phyloP scores from a whole-genome alignment of 2,113 vertebrate genomes.

The Propithecus coquereli region DNA sequence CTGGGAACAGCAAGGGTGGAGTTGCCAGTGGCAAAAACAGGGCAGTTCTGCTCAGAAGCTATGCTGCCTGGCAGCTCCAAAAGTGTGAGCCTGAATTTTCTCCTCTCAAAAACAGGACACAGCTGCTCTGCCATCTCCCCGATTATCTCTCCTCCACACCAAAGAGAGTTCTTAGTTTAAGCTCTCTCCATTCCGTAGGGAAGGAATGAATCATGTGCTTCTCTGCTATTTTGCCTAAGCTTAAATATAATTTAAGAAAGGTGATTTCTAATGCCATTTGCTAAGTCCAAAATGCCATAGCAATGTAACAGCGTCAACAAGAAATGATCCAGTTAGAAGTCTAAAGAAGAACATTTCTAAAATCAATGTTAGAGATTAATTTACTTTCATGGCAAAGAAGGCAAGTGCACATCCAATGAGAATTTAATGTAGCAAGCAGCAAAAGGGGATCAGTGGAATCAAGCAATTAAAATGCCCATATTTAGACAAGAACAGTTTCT shows the following conservation, averaged over 20 bases:
- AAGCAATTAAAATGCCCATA: slow-evolving; percentile 9
- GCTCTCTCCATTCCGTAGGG: not conserved
- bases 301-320: slow-evolving; percentile 3
- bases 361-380: not conserved
- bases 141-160: not conserved
- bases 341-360: slow-evolving; percentile 20
- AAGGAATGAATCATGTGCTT: not conserved
- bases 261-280: slow-evolving; percentile 23
- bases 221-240: not conserved
- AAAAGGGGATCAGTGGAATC: slow-evolving; percentile 1
- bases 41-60: not conserved
- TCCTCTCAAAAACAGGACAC: not conserved
- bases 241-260: not conserved
- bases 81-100: not conserved
- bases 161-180: not conserved
- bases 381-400: slow-evolving; percentile 18
- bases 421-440: slow-evolving; percentile 49
- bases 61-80: not conserved
- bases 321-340: slow-evolving; percentile 6
- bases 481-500: slow-evolving; percentile 55
- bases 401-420: slow-evolving; percentile 23
- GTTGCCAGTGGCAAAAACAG: not conserved
- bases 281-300: not conserved
- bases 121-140: not conserved
- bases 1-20: slow-evolving; percentile 12